phyloP scores from a whole-genome alignment of 2,888 invertebrate genomes.

The Dynastes tityus region DNA sequence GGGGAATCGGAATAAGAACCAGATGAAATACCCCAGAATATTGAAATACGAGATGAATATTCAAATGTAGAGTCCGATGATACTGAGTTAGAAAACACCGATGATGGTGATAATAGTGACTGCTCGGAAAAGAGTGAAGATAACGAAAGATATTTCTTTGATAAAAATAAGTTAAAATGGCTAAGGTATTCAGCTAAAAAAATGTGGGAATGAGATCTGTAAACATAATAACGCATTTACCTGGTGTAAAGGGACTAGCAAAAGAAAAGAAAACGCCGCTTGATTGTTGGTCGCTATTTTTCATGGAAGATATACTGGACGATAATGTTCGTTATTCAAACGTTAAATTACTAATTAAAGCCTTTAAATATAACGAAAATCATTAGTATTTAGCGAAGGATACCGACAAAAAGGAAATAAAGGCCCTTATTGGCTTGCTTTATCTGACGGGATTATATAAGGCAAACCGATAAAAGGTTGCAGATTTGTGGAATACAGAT shows the following conservation, averaged over 20 bases:
- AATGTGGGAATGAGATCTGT: not conserved
- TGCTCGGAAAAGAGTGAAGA: too few relatives aligned
- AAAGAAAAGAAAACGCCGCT: not conserved
- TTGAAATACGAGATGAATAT: too few relatives aligned
- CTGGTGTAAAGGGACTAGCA: not conserved
- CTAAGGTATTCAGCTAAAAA: not conserved
- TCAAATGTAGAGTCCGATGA: too few relatives aligned
- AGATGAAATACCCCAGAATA: too few relatives aligned
- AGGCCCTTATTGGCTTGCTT: not conserved
- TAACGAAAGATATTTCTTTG: too few relatives aligned
- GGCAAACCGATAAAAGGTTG: too few relatives aligned
- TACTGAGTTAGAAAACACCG: too few relatives aligned
- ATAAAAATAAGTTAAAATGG: too few relatives aligned
- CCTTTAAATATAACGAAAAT: not conserved
- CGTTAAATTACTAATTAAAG: not conserved
- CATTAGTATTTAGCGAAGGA: not conserved
- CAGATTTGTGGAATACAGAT: too few relatives aligned
- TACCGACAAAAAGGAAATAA: not conserved
- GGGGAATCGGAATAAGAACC: too few relatives aligned
- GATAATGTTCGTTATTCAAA: not conserved
- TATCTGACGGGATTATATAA: not conserved
- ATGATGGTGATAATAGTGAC: too few relatives aligned
- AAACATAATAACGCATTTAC: not conserved
- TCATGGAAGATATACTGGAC: not conserved
- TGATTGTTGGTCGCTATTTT: not conserved